These are phyloP conservation scores for Parazoanthus atlanticus DNA, from an alignment of 92 coral and sea anemone species.

Conservation along the genomic window DNA sequence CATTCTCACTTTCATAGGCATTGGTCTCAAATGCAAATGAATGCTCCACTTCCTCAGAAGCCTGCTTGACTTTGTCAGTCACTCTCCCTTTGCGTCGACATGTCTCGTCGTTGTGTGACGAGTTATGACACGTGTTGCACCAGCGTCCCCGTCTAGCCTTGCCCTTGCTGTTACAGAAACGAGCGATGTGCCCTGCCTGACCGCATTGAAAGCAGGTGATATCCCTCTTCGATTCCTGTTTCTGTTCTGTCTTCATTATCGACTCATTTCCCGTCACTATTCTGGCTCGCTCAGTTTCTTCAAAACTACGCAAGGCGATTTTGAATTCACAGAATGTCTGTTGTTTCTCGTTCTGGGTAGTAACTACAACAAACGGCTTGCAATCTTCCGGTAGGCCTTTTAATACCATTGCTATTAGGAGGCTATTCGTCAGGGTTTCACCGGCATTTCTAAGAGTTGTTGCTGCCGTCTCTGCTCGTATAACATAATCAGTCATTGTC, in stretches of 20 bases:
- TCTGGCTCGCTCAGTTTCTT: slow-evolving; percentile 25
- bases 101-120: slow-evolving; percentile 28
- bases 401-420: slow-evolving; percentile 58
- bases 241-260: neutral
- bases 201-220: slow-evolving; percentile 44
- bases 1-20: neutral
- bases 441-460: slow-evolving; percentile 50
- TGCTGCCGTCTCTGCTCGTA: slow-evolving; percentile 55
- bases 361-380: slow-evolving; percentile 46
- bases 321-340: slow-evolving; percentile 31
- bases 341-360: slow-evolving; percentile 49
- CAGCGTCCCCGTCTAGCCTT: slow-evolving; percentile 22
- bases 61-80: slow-evolving; percentile 37
- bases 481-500: slow-evolving; percentile 47
- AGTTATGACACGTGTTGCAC: slow-evolving; percentile 46
- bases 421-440: slow-evolving; percentile 44
- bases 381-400: slow-evolving; percentile 50
- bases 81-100: slow-evolving; percentile 29
- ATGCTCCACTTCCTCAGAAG: slow-evolving; percentile 42
- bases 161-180: neutral
- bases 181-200: slow-evolving; percentile 33
- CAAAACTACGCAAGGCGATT: no score
- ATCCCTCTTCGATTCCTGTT: neutral
- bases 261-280: neutral
- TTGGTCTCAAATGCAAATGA: slow-evolving; percentile 46